phyloP scores from a whole-genome alignment of 2,113 vertebrate species.

The Ploceus nigricollis region DNA sequence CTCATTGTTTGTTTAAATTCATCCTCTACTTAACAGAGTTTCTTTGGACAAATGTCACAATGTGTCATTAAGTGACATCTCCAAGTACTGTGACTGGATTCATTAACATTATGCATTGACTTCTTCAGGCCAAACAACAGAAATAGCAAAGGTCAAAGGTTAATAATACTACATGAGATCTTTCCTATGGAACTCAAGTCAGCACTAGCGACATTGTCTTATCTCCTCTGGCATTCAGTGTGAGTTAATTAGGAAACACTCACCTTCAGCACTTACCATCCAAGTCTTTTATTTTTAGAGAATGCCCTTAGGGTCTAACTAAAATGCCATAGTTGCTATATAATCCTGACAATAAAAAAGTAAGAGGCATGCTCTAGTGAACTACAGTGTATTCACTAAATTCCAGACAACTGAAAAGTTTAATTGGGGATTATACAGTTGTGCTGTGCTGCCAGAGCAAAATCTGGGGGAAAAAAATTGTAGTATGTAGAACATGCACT shows the following conservation, averaged over 20 bases:
- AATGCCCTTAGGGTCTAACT: neutral
- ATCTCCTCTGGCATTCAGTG: slow-evolving; percentile 11
- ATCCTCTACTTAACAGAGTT: neutral
- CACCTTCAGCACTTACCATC: neutral
- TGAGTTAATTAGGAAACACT: slow-evolving; percentile 30
- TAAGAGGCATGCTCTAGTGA: neutral
- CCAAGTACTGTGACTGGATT: neutral
- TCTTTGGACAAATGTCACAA: neutral
- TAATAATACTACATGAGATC: neutral
- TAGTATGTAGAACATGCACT: neutral
- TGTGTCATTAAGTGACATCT: neutral
- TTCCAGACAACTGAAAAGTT: neutral
- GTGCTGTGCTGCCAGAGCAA: neutral
- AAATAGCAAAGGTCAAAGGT: neutral
- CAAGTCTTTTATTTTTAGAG: slow-evolving; percentile 17
- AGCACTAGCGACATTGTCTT: neutral
- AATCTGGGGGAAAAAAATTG: neutral
- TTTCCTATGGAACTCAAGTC: neutral
- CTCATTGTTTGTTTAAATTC: neutral
- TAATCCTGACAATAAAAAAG: neutral
- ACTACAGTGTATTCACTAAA: neutral
- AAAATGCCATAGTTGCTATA: neutral
- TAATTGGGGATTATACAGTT: neutral
- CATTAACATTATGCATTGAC: neutral
- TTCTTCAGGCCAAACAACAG: neutral